Evolutionary conservation across 2,888 invertebrate genomes (phyloP), one percentile per base, ranked within the genome.

Genomic region (Mythimna albipuncta): DNA sequence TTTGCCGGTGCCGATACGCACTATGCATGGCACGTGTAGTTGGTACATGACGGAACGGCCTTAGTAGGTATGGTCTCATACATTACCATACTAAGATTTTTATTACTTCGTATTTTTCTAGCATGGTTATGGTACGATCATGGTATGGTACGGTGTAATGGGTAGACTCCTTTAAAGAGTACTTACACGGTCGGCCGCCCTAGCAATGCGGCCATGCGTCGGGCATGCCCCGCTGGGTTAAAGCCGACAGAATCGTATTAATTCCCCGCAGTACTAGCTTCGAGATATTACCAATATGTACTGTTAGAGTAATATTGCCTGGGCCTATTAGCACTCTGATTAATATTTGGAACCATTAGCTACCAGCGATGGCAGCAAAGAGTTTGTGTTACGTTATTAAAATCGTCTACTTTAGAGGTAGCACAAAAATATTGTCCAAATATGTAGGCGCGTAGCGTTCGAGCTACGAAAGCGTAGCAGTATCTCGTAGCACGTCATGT

Each of bases 191-290:
- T 59, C 50, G 58, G 35, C n/a, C 26, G 58, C 55, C 35, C 38
- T 13, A 68, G 62, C 67, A 55, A 79, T 72, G 72, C 71, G 57
- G 21, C 81, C 71, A 72, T 68, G 64, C 64, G 54, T 68, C 26
- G 26, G 11, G 21, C 11, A 62, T 65, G 58, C 52, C 38, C 52
- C 55, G 32, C 16, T 67, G 81, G 66, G 55, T 38, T 64, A 38
- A 66, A 57, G 55, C 66, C 52, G 55, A 64, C 68, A n/a, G 69
- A 70, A 71, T 75, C 67, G 62, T 69, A 72, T 79, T 68, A 62
- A 81, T 76, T 71, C 64, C 55, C 66, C 19, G 35, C 9, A 5
- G 6, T 68, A 69, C 47, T 59, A 52, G 64, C 54, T 58, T 50
- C 5, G 21, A 35, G 54, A 69, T 38, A 55, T 65, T 62, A 38